Percentiles rank a stretch among this genome's conserved stretches.
Conservation (phyloP, 2,888 invertebrate genomes). For the Physocephala rufipes region DNA sequence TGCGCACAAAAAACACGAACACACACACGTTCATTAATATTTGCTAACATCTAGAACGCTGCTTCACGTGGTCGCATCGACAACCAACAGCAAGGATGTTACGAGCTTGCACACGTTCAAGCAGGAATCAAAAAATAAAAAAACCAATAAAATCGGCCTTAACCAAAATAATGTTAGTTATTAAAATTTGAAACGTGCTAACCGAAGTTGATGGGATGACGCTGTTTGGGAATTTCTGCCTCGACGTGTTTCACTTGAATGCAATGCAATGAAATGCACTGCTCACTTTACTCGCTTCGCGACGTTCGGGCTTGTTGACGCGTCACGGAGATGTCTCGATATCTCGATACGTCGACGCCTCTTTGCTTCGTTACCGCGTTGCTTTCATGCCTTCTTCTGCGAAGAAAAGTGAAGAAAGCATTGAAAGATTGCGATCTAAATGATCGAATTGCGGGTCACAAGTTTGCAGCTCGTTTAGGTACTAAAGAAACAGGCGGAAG, state of each 20-base stretch:
- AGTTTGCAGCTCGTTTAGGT: conserved; percentile 49
- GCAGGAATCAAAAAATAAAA: neutral
- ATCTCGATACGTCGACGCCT: neutral
- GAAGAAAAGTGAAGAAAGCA: conserved; percentile 40
- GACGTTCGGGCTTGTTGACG: neutral
- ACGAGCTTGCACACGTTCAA: conserved; percentile 1
- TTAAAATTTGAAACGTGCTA: conserved; percentile 34
- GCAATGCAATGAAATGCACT: neutral
- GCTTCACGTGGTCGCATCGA: neutral
- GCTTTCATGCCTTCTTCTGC: neutral
- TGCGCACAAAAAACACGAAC: neutral
- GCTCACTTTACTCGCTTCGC: neutral
- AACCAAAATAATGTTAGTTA: conserved; percentile 25
- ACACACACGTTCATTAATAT: neutral
- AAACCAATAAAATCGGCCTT: no score
- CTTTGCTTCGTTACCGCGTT: neutral
- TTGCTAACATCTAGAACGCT: neutral
- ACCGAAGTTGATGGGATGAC: neutral
- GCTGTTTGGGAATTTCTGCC: conserved; percentile 12
- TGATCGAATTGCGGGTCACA: conserved; percentile 49
- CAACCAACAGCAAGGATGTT: conserved; percentile 14
- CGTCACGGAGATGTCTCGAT: neutral
- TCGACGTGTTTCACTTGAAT: neutral
- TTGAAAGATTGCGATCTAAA: conserved; percentile 46
- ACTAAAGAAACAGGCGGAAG: neutral